Evolutionary conservation across 1,140 invertebrate species (phyloP).

Genomic region (Chrysopa pallens): DNA sequence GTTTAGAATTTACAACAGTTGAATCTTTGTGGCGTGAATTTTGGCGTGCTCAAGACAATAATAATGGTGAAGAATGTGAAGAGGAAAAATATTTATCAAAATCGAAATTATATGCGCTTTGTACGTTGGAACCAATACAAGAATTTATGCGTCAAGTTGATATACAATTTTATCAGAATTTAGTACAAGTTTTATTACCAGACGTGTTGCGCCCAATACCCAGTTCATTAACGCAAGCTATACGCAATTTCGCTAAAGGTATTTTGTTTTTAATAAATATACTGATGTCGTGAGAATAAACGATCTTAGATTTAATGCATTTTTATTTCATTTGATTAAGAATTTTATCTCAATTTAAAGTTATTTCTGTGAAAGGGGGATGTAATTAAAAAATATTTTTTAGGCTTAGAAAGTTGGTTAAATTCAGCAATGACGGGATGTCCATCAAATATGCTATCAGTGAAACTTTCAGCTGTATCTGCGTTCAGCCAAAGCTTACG

Average conservation of each 20-base stretch:
- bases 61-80: slow-evolving; percentile 55
- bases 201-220: slow-evolving; percentile 91
- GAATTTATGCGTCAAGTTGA: slow-evolving; percentile 58
- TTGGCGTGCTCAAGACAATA: slow-evolving; percentile 71
- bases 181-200: slow-evolving; percentile 89
- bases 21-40: slow-evolving; percentile 85
- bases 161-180: slow-evolving; percentile 87
- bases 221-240: slow-evolving; percentile 80
- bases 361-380: background rate
- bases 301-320: slow-evolving; percentile 1
- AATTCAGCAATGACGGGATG: slow-evolving; percentile 72
- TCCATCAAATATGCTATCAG: slow-evolving; percentile 63
- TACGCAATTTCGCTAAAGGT: slow-evolving; percentile 80
- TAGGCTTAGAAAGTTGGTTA: slow-evolving; percentile 70
- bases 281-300: too few relatives aligned
- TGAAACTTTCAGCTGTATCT: slow-evolving; percentile 71
- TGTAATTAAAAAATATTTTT: background rate
- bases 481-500: slow-evolving; percentile 89
- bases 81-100: slow-evolving; percentile 59
- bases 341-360: background rate
- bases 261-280: background rate
- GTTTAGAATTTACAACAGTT: slow-evolving; percentile 74
- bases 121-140: slow-evolving; percentile 30
- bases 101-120: slow-evolving; percentile 39
- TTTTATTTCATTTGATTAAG: background rate